Conservation (phyloP, 1,140 invertebrate species). For the Arctopsyche grandis region DNA sequence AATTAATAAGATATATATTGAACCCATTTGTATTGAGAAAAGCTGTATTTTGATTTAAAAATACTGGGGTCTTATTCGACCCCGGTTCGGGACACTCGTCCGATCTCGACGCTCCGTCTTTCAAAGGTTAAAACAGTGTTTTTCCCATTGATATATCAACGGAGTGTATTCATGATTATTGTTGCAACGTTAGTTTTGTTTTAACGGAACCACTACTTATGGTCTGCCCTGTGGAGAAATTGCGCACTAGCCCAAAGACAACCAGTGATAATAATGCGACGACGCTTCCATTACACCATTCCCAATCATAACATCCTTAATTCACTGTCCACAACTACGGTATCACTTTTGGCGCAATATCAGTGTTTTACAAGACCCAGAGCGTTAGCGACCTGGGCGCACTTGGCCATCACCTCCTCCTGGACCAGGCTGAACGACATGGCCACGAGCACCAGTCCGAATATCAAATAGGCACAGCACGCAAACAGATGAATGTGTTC, state of each 20-base stretch:
- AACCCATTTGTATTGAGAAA: too few relatives aligned
- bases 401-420: constrained; percentile 84
- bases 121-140: too few relatives aligned
- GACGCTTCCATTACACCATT: constrained; percentile 51
- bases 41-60: too few relatives aligned
- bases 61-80: too few relatives aligned
- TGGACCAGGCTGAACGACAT: constrained; percentile 94
- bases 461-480: constrained; percentile 86
- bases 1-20: too few relatives aligned
- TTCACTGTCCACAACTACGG: constrained; percentile 63
- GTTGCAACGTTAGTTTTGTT: too few relatives aligned
- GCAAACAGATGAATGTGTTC: constrained; percentile 79
- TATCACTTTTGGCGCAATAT: constrained; percentile 67
- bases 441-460: constrained; percentile 89
- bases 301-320: constrained; percentile 67
- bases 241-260: not conserved
- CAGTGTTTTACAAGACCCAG: constrained; percentile 67
- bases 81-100: too few relatives aligned
- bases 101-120: too few relatives aligned
- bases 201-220: too few relatives aligned
- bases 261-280: not conserved
- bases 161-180: too few relatives aligned
- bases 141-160: too few relatives aligned
- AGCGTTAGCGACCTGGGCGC: constrained; percentile 73
- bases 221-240: not conserved